These are phyloP conservation scores for Bufo bufo DNA, from an alignment of 2,113 vertebrate species.

Conservation along the genomic window DNA sequence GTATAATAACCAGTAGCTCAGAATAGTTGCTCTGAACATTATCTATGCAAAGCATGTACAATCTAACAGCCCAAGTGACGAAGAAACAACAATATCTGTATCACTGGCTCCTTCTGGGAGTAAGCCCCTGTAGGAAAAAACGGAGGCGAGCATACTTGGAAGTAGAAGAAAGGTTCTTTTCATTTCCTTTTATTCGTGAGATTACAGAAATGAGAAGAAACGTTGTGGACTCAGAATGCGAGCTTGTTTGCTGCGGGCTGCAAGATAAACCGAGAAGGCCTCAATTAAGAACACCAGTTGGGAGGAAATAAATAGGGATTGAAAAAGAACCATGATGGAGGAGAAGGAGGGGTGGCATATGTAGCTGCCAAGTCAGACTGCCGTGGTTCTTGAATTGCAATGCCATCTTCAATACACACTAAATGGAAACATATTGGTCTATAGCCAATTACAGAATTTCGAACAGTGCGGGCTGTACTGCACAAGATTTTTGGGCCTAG, in stretches of 20 bases:
- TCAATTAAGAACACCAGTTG: constrained; percentile 53
- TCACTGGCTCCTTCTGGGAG: constrained; percentile 37
- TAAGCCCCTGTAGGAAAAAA: constrained; percentile 31
- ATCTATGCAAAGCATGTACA: not conserved
- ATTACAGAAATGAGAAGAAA: constrained; percentile 49
- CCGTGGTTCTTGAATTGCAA: constrained; percentile 43
- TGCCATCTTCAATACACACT: constrained; percentile 38
- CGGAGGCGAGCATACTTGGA: not conserved
- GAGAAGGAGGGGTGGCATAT: constrained; percentile 29
- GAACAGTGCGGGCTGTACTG: constrained; percentile 40
- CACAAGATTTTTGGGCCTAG: constrained; percentile 23
- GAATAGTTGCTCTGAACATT: not conserved
- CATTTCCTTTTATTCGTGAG: constrained; percentile 37
- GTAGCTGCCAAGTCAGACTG: constrained; percentile 48
- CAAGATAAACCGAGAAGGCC: constrained; percentile 47
- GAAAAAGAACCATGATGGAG: constrained; percentile 34
- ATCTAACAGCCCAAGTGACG: not conserved
- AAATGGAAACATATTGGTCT: constrained; percentile 43
- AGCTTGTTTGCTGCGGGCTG: constrained; percentile 50
- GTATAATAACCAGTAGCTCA: not conserved
- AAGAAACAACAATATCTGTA: not conserved
- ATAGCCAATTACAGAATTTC: constrained; percentile 53
- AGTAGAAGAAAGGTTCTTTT: constrained; percentile 46
- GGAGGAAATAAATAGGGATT: constrained; percentile 48
- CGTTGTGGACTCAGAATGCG: constrained; percentile 25